Conservation (phyloP, 2,113 vertebrate genomes). For the Asarcornis scutulata region DNA sequence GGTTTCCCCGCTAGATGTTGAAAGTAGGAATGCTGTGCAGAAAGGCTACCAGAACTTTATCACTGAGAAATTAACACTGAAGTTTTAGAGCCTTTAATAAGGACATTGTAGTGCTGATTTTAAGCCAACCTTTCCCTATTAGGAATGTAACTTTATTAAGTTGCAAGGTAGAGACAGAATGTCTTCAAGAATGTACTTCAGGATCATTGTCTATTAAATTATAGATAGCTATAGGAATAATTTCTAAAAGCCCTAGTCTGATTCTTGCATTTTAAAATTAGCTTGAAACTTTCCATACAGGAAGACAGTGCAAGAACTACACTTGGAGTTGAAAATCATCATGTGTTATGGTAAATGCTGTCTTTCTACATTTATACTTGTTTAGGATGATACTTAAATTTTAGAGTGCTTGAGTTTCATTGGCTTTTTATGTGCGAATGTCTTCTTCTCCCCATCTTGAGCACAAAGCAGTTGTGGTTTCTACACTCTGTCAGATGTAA, state of each 20-base stretch:
- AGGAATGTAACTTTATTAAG: neutral
- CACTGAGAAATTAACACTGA: conserved; percentile 22
- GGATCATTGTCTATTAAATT: neutral
- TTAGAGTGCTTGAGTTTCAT: neutral
- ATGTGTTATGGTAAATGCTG: neutral
- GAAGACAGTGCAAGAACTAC: neutral
- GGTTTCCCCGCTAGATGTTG: neutral
- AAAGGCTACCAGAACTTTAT: conserved; percentile 43
- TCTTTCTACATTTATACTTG: neutral
- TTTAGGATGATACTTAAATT: conserved; percentile 23
- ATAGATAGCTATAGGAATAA: neutral
- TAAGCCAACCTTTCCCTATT: conserved; percentile 2
- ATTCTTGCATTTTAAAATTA: neutral
- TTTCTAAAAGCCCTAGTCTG: neutral
- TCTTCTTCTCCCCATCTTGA: neutral
- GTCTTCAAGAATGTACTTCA: conserved; percentile 3
- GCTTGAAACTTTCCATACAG: neutral
- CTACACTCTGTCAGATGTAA: conserved; percentile 63
- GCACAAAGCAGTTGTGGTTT: conserved; percentile 43
- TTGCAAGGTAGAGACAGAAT: neutral
- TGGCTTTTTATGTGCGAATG: neutral
- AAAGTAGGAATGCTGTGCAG: neutral
- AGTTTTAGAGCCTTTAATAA: conserved; percentile 2
- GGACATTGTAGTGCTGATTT: neutral
- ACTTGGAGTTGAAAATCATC: neutral